phyloP scores from a whole-genome alignment of 2,797 vertebrate genomes.

The Adrianichthys oophorus region DNA sequence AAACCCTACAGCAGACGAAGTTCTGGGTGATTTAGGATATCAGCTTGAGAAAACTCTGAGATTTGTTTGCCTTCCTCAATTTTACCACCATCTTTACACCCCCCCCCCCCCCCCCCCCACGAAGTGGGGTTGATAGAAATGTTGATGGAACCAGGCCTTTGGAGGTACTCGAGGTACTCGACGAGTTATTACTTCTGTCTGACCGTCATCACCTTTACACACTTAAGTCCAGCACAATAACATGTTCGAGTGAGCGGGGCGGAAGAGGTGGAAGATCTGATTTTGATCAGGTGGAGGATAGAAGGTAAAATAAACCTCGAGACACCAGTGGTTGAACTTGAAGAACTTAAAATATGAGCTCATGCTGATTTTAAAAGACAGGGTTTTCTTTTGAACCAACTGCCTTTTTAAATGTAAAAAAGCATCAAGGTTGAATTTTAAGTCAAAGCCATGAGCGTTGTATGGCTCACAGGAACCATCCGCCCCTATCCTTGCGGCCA shows the following conservation, averaged over 20 bases:
- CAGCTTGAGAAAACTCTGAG: constrained; percentile 2
- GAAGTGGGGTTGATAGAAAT: neutral
- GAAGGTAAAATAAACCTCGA: constrained; percentile 18
- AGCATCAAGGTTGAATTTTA: no score
- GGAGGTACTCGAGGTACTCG: neutral
- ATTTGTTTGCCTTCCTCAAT: constrained; percentile 18
- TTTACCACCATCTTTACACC: constrained; percentile 14
- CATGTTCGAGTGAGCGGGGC: constrained; percentile 53
- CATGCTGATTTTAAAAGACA: no score
- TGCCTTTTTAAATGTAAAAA: no score
- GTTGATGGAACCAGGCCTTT: constrained; percentile 17
- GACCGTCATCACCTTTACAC: constrained; percentile 48
- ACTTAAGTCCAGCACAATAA: constrained; percentile 10
- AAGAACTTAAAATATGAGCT: no score
- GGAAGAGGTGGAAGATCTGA: constrained; percentile 55
- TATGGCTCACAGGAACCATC: no score
- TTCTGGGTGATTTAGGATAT: constrained; percentile 20
- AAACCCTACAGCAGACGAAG: constrained; percentile 21
- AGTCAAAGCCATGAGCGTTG: no score
- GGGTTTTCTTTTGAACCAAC: no score
- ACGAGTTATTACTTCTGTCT: constrained; percentile 48
- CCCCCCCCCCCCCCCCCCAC: no score
- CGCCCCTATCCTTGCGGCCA: no score
- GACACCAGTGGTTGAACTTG: no score
- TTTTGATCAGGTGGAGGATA: constrained; percentile 58